Conservation (phyloP, 1,140 invertebrate species). For the Pseudomyrmex flavicornis region DNA sequence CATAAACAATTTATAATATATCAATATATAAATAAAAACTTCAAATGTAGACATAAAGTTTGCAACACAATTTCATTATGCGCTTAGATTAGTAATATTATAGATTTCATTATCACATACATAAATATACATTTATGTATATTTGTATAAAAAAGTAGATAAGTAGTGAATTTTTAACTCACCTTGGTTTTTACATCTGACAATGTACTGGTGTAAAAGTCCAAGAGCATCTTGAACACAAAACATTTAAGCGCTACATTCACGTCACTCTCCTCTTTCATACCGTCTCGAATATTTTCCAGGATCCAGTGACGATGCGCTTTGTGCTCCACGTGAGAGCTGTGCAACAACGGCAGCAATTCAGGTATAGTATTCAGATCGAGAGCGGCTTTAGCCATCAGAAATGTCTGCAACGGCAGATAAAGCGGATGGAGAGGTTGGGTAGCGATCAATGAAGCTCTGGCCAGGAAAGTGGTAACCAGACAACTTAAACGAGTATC, state of each 20-base stretch:
- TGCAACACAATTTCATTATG: too few species aligned
- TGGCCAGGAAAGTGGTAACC: constrained; percentile 89
- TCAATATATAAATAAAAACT: too few species aligned
- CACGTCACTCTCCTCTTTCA: constrained; percentile 86
- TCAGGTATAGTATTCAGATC: constrained; percentile 91
- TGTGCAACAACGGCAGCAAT: constrained; percentile 90
- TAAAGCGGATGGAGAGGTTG: constrained; percentile 90
- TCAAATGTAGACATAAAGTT: too few species aligned
- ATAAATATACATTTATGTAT: too few species aligned
- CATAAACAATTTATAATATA: too few species aligned
- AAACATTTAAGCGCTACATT: constrained; percentile 86
- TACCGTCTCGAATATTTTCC: constrained; percentile 88
- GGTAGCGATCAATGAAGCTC: constrained; percentile 87
- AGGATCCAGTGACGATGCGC: constrained; percentile 89
- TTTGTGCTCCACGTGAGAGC: constrained; percentile 87
- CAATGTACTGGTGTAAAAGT: constrained; percentile 84
- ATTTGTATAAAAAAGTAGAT: too few species aligned
- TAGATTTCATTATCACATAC: too few species aligned
- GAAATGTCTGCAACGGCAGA: constrained; percentile 88
- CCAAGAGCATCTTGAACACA: constrained; percentile 87
- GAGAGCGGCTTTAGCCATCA: constrained; percentile 89
- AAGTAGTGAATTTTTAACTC: constrained; percentile 25
- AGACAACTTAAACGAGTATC: constrained; percentile 88
- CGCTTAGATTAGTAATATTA: background rate
- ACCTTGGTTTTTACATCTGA: constrained; percentile 85